Evolutionary conservation across 2,888 invertebrate genomes (phyloP), one percentile per base, ranked within the genome.

Genomic region (Pollenia angustigena): DNA sequence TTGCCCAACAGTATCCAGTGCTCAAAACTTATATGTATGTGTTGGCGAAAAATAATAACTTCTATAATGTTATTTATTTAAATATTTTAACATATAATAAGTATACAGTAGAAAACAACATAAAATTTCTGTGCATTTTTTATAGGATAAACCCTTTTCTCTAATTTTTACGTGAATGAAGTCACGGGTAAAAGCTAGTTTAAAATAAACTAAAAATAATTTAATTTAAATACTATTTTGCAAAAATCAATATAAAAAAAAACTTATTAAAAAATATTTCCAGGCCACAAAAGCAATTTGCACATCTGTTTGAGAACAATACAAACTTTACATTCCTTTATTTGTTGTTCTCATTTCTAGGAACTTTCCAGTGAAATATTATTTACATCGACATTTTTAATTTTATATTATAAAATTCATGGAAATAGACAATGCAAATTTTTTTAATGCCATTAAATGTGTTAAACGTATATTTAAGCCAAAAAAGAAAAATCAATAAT

Each of bases 361-460:
- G 81, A 74, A 81, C 46, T 66, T 4, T 18, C 18, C 1, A 12
- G 11, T 1, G 7, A 81, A 56, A 80, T 69, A 6, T 18, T 52
- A 10, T 4, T 23, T n/a, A 42, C n/a, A n/a, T 44, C n/a, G 44
- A 14, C 50, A 75, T 4, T 32, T 32, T 32, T 32, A 6, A 48
- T n/a, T 50, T 42, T 54, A 56, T 40, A 79, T 23, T 23, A 84
- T 52, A 40, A 64, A 60, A 56, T 44, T 85, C 48, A 16, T 23
- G 44, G 64, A 81, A 83, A 42, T 18, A 62, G 60, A 76, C 71
- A 82, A 83, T 78, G 54, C 58, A 48, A 68, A 54, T 40, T 44
- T 50, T 40, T 50, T 46, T 72, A 85, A 78, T 58, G 14, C 80
- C 60, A 76, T 60, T 66, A 68, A 76, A 76, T 79, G 60, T 72